These are phyloP conservation scores for Anadara kagoshimensis DNA, from an alignment of 1,140 invertebrate genomes.

Conservation along the genomic window DNA sequence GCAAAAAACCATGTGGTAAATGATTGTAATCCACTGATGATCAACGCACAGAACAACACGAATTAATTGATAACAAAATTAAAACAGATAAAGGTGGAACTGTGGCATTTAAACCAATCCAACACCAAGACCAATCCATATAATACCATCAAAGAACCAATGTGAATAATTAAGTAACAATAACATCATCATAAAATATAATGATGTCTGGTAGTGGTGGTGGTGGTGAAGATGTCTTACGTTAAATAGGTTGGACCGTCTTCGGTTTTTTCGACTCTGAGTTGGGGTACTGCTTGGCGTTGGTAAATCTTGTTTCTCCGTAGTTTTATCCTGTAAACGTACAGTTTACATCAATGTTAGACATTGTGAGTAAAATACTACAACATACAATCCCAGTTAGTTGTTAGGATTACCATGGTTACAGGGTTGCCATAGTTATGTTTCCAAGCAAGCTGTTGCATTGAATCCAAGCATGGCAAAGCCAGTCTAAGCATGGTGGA, in stretches of 20 bases:
- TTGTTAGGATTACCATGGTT: too few relatives aligned
- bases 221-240: too few relatives aligned
- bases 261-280: constrained; percentile 84
- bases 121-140: too few relatives aligned
- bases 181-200: neutral
- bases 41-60: too few relatives aligned
- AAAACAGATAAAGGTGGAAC: too few relatives aligned
- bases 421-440: too few relatives aligned
- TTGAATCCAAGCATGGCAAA: constrained; percentile 5
- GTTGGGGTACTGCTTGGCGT: constrained; percentile 78
- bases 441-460: neutral
- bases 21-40: too few relatives aligned
- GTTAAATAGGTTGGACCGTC: constrained; percentile 93
- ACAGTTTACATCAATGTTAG: too few relatives aligned
- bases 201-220: neutral
- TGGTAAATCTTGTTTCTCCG: constrained; percentile 75
- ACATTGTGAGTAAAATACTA: constrained; percentile 17
- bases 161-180: neutral
- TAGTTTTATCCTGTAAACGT: constrained; percentile 64
- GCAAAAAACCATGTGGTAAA: too few relatives aligned
- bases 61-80: too few relatives aligned
- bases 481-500: neutral
- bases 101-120: too few relatives aligned
- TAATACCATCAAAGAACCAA: too few relatives aligned
- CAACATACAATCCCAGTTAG: constrained; percentile 1